A percentile compares a stretch with the other conserved stretches of the same genome.
Evolutionary conservation across 2,797 vertebrate genomes (phyloP).

Genomic region (Eleutherodactylus coqui): DNA sequence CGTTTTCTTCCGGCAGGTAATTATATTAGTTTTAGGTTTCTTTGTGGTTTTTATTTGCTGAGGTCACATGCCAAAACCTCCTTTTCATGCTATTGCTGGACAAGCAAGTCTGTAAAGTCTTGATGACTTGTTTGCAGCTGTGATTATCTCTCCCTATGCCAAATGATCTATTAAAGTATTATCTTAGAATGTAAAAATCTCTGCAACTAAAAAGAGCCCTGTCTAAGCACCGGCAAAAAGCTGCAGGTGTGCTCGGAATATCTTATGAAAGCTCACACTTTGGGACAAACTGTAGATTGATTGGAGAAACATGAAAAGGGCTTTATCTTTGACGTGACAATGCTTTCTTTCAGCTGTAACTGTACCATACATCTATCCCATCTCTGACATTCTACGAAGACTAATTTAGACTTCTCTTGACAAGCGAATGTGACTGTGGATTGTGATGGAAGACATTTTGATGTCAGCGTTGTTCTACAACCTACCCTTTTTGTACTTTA

Average conservation of each 20-base stretch:
- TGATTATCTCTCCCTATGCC: conserved; percentile 72
- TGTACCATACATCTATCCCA: conserved; percentile 33
- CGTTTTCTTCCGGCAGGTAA: conserved; percentile 28
- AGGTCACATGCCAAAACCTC: conserved; percentile 67
- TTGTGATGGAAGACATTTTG: background rate
- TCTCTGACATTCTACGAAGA: conserved; percentile 28
- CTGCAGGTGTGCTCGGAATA: conserved; percentile 70
- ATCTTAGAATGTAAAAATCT: conserved; percentile 58
- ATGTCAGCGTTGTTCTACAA: conserved; percentile 2
- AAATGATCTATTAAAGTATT: conserved; percentile 71
- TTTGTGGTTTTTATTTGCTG: conserved; percentile 66
- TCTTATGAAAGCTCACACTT: conserved; percentile 60
- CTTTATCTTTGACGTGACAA: conserved; percentile 56
- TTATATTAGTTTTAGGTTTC: conserved; percentile 47
- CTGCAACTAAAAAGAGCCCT: conserved; percentile 67
- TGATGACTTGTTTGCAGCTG: conserved; percentile 77
- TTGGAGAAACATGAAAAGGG: conserved; percentile 53
- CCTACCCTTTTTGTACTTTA: background rate
- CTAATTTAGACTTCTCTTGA: conserved; percentile 50
- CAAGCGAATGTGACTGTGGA: conserved; percentile 35
- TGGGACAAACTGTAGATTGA: conserved; percentile 57
- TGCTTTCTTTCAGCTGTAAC: conserved; percentile 49
- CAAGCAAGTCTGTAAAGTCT: conserved; percentile 71
- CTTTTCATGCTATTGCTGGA: conserved; percentile 63
- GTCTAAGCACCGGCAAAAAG: conserved; percentile 63